These are phyloP conservation scores for Cetonia aurata DNA, from an alignment of 2,888 invertebrate genomes.

Conservation along the genomic window DNA sequence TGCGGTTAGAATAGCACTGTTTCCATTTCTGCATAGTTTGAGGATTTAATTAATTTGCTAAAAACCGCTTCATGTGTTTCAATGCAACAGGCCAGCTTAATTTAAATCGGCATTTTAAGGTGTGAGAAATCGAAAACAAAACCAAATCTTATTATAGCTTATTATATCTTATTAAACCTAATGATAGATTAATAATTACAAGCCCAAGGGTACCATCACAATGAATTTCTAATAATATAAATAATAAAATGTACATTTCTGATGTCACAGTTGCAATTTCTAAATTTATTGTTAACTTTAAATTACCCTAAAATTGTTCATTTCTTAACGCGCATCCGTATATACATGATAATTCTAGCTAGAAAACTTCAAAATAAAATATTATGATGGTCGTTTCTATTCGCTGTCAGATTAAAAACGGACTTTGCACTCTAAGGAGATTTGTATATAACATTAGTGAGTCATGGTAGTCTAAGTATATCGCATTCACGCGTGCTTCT, in stretches of 20 bases:
- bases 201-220: background rate
- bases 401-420: constrained; percentile 15
- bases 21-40: too few species aligned
- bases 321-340: constrained; percentile 7
- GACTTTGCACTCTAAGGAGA: constrained; percentile 10
- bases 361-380: constrained; percentile 24
- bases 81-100: background rate
- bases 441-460: constrained; percentile 18
- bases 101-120: constrained; percentile 5
- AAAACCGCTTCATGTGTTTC: background rate
- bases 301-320: too few species aligned
- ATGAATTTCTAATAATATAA: too few species aligned
- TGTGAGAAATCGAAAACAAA: constrained; percentile 6
- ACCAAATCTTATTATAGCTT: background rate
- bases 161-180: background rate
- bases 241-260: too few species aligned
- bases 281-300: too few species aligned
- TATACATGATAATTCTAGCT: constrained; percentile 7
- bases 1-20: too few species aligned
- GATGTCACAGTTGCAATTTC: too few species aligned
- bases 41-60: background rate
- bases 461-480: constrained; percentile 37
- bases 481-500: constrained; percentile 24
- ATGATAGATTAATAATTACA: background rate
- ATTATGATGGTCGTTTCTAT: constrained; percentile 7